These are phyloP conservation scores for Bufo gargarizans DNA, from an alignment of 2,113 vertebrate species.

Conservation along the genomic window DNA sequence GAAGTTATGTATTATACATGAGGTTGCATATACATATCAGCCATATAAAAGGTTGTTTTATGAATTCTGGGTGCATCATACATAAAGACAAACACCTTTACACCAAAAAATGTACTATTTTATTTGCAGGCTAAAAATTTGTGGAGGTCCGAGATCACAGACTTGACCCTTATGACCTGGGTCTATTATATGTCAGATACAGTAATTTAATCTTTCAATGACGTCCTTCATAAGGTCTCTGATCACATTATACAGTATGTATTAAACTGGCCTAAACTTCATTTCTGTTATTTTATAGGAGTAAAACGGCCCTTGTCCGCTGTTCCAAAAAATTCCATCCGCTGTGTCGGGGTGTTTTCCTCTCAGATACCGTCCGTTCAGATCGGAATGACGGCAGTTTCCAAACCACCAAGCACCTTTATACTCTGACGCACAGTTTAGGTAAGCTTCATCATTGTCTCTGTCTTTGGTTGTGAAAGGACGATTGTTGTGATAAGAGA, in stretches of 20 bases:
- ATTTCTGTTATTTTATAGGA: slow-evolving; percentile 46
- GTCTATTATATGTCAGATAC: too few relatives aligned
- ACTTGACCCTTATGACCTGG: not conserved
- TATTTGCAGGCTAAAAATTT: not conserved
- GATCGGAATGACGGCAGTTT: slow-evolving; percentile 25
- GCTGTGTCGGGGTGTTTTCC: slow-evolving; percentile 26
- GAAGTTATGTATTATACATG: not conserved
- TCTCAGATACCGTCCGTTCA: slow-evolving; percentile 42
- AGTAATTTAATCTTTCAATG: too few relatives aligned
- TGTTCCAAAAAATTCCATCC: slow-evolving; percentile 26
- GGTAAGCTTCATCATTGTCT: not conserved
- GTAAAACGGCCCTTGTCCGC: slow-evolving; percentile 12
- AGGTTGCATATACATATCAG: not conserved
- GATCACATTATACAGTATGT: not conserved
- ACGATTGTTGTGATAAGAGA: slow-evolving; percentile 31
- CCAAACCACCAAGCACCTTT: slow-evolving; percentile 54
- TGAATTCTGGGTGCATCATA: not conserved
- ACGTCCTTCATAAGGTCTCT: too few relatives aligned
- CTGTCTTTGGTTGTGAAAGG: slow-evolving; percentile 40
- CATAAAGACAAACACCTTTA: not conserved
- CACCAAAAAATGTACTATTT: not conserved
- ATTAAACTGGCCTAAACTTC: slow-evolving; percentile 40
- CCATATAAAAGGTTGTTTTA: not conserved
- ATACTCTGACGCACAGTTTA: slow-evolving; percentile 31
- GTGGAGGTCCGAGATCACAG: not conserved